Percentiles rank a stretch among this genome's conserved stretches.
These are phyloP conservation scores for Leptocoma aspasia DNA, from an alignment of 2,113 vertebrate genomes.

Conservation along the genomic window DNA sequence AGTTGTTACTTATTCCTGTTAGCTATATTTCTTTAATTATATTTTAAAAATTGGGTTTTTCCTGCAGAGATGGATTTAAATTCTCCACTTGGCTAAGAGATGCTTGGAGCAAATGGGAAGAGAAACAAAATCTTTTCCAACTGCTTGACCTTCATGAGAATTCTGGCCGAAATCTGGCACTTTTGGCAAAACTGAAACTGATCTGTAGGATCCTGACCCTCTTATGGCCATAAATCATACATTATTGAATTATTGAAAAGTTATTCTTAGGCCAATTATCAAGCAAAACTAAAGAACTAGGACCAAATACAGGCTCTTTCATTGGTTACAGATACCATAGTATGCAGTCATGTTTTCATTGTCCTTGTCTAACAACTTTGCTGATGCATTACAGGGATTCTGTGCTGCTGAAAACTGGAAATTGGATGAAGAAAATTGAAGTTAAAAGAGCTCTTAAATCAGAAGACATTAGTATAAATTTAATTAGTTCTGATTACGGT, in stretches of 20 bases:
- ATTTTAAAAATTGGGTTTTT: background rate
- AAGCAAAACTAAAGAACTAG: background rate
- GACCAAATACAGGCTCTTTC: background rate
- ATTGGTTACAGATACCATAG: background rate
- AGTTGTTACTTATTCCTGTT: background rate
- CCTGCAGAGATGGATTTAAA: background rate
- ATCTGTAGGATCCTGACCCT: background rate
- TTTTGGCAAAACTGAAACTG: background rate
- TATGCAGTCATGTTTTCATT: background rate
- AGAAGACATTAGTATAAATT: slow-evolving; percentile 85
- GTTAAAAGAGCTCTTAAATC: slow-evolving; percentile 80
- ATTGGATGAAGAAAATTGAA: slow-evolving; percentile 89
- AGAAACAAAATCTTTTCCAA: background rate
- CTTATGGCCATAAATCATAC: background rate
- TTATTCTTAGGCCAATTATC: background rate
- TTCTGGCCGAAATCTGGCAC: background rate
- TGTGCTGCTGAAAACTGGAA: slow-evolving; percentile 82
- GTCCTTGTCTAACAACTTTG: background rate
- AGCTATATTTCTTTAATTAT: background rate
- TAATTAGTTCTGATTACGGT: slow-evolving; percentile 98
- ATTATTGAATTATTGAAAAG: background rate
- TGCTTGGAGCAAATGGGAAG: background rate
- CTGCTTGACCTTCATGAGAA: background rate
- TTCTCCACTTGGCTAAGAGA: background rate
- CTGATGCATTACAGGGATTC: slow-evolving; percentile 77